A percentile compares a stretch with the other conserved stretches of the same genome.
phyloP scores from a whole-genome alignment of 2,888 invertebrate species.

The Drosophila robusta region DNA sequence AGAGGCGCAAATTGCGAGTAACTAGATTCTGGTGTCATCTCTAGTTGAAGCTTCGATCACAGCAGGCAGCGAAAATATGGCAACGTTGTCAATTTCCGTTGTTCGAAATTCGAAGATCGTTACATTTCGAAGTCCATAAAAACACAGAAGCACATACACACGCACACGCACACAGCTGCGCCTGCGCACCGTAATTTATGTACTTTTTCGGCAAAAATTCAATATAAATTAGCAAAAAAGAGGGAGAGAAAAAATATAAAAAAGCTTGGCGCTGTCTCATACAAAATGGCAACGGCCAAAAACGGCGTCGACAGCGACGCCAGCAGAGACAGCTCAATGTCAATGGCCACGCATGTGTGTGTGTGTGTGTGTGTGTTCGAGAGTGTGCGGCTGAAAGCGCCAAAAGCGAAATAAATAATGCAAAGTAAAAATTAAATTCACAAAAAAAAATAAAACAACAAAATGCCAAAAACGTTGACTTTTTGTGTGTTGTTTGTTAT shows the following conservation, averaged over 20 bases:
- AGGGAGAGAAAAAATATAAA: constrained; percentile 15
- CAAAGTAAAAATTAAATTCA: constrained; percentile 54
- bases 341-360: constrained; percentile 52
- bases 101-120: constrained; percentile 60
- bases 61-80: constrained; percentile 50
- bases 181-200: constrained; percentile 35
- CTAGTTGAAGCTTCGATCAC: constrained; percentile 15
- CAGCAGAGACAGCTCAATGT: constrained; percentile 70
- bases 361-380: constrained; percentile 9
- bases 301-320: constrained; percentile 34
- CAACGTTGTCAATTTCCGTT: constrained; percentile 69
- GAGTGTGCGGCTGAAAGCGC: constrained; percentile 38
- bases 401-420: constrained; percentile 64
- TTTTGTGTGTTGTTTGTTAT: constrained; percentile 28
- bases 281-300: constrained; percentile 74
- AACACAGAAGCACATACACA: constrained; percentile 16
- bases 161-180: constrained; percentile 5
- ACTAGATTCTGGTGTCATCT: constrained; percentile 33
- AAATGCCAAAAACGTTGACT: constrained; percentile 57
- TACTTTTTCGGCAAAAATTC: constrained; percentile 68
- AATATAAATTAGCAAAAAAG: constrained; percentile 42
- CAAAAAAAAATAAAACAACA: constrained; percentile 16
- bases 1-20: not conserved
- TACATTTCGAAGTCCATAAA: constrained; percentile 66
- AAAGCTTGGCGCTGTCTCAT: constrained; percentile 39